Evolutionary conservation across 2,888 invertebrate species (phyloP), one percentile per base, ranked within the genome.

Genomic region (Cheilosia grossa): DNA sequence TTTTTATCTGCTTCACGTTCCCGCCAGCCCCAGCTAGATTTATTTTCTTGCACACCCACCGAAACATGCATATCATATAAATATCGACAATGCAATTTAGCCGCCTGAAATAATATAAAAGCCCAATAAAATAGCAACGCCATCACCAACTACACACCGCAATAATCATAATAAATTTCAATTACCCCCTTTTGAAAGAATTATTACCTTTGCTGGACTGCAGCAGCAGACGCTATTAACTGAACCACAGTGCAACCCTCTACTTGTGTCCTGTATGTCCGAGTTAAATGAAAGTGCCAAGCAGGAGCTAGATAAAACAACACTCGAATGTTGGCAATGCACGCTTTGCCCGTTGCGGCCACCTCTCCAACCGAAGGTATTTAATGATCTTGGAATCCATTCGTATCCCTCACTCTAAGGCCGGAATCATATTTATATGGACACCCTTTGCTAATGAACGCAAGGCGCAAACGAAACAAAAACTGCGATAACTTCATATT

Each of bases 121-220:
- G 66, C 79, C 58, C 66, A 66, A 59, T 80, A 66, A 79, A 79
- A 72, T 44, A 37, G 47, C 63, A 69, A 44, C 47, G 61, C 77
- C 67, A 47, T 59, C 37, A 53, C 44, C 47, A 37, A 58, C 37
- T 74, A 59, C 87, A 82, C 88, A 82, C 88, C 88, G 89, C 90
- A 90, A 90, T 89, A 90, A 90, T 90, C 90, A 90, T 89, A 90
- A 91, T 91, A 91, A 91, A 91, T 91, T 90, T 91, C 91, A 91
- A 91, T 91, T 91, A 91, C 88, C 88, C 88, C 88, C 88, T 88
- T 89, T 88, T 86, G 72, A 83, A 86, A 86, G 82, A 88, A 75
- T 87, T 85, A 88, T 87, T 79, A 79, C 72, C 81, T 59, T 63
- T 21, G 49, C 33, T 70, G 70, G 59, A 44, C 53, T 80, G 44